phyloP scores from a whole-genome alignment of 2,797 vertebrate genomes.

The Tauraco hartlaubi region DNA sequence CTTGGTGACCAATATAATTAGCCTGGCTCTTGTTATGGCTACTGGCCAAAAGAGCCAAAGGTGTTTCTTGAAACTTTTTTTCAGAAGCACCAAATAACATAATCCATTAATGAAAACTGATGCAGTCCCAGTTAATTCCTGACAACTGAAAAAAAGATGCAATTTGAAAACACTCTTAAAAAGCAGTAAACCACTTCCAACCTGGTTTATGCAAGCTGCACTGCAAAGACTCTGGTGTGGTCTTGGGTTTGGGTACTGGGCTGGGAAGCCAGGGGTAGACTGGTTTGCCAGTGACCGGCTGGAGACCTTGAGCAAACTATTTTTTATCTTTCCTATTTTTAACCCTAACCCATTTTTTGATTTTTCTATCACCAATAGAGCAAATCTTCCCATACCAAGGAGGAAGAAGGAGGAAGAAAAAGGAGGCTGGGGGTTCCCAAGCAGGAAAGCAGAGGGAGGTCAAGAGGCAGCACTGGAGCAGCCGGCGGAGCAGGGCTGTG shows the following conservation, averaged over 20 bases:
- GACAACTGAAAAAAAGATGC: background rate
- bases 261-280: background rate
- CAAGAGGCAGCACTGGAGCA: background rate
- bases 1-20: slow-evolving; percentile 55
- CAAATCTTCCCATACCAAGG: background rate
- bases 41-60: slow-evolving; percentile 47
- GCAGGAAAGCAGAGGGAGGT: background rate
- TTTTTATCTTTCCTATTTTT: background rate
- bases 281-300: background rate
- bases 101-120: slow-evolving; percentile 44
- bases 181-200: background rate
- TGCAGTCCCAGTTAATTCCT: background rate
- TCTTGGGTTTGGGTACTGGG: background rate
- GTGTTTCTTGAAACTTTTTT: slow-evolving; percentile 12
- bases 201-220: background rate
- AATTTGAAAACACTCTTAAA: background rate
- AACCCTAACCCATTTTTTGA: background rate
- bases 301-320: background rate
- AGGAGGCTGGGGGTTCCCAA: background rate
- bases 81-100: background rate
- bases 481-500: background rate
- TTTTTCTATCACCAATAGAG: background rate
- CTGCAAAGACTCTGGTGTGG: background rate
- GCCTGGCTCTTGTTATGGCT: slow-evolving; percentile 45
- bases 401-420: background rate